Evolutionary conservation across 92 coral and sea anemone genomes (phyloP).

Genomic region (Phenganax stokvisi): DNA sequence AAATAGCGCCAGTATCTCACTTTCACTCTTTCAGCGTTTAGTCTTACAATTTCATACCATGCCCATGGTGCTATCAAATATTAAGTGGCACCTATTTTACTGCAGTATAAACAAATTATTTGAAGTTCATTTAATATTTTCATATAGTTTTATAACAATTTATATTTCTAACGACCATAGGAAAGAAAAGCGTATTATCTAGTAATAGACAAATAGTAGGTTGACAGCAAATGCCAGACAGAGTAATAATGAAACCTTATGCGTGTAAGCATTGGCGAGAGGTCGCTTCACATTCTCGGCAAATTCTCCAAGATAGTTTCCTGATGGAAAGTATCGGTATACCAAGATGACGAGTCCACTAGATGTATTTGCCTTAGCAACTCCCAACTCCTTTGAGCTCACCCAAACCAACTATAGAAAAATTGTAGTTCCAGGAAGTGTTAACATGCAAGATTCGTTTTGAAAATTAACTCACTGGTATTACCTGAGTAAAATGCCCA

Average conservation of each 20-base stretch:
- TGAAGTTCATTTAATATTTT: too few relatives aligned
- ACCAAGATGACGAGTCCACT: conserved; percentile 39
- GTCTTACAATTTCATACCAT: too few relatives aligned
- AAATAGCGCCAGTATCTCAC: too few relatives aligned
- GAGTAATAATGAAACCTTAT: not conserved
- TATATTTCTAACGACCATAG: too few relatives aligned
- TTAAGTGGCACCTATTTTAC: too few relatives aligned
- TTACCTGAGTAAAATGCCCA: conserved; percentile 48
- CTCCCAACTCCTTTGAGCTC: conserved; percentile 41
- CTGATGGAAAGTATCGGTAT: conserved; percentile 40
- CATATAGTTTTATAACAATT: too few relatives aligned
- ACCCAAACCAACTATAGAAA: conserved; percentile 41
- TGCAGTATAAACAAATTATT: too few relatives aligned
- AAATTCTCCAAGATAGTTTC: conserved; percentile 37
- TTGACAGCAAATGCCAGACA: not conserved
- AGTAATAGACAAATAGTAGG: not conserved
- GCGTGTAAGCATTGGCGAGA: not conserved
- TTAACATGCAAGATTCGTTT: conserved; percentile 2
- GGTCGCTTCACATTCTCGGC: conserved; percentile 39
- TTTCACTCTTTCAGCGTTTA: too few relatives aligned
- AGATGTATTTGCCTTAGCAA: conserved; percentile 27
- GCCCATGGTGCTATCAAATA: too few relatives aligned
- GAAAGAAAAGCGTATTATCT: not conserved
- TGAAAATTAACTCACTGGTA: too few relatives aligned
- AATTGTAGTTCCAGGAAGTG: not conserved